Evolutionary conservation across 2,113 vertebrate genomes (phyloP).

Genomic region (Phaethornis superciliosus): DNA sequence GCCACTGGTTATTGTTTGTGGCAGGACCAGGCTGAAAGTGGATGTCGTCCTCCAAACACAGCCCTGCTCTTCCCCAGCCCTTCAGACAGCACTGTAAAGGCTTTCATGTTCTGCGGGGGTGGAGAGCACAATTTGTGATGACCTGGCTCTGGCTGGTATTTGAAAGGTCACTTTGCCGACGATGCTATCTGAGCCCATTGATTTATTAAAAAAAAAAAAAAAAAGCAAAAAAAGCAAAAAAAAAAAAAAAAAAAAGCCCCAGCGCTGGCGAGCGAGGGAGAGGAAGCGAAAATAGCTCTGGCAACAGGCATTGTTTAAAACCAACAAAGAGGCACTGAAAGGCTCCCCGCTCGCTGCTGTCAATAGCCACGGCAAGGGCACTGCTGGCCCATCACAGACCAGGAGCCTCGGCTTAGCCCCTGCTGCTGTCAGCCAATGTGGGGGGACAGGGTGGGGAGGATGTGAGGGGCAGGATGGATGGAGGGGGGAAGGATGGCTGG

Average conservation of each 20-base stretch:
- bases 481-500: too few species aligned
- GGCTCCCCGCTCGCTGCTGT: neutral
- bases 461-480: too few species aligned
- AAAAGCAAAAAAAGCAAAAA: neutral
- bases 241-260: neutral
- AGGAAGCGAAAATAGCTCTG: slow-evolving; percentile 58
- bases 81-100: slow-evolving; percentile 29
- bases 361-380: slow-evolving; percentile 48
- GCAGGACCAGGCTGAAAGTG: neutral
- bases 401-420: neutral
- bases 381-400: neutral
- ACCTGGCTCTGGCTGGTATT: slow-evolving; percentile 51
- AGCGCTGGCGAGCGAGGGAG: neutral
- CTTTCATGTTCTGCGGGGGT: slow-evolving; percentile 58
- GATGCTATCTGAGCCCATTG: slow-evolving; percentile 38
- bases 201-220: neutral
- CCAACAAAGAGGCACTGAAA: slow-evolving; percentile 70
- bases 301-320: slow-evolving; percentile 71
- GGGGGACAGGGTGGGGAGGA: neutral
- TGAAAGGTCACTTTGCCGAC: slow-evolving; percentile 57
- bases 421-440: neutral
- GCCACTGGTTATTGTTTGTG: neutral
- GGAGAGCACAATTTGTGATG: slow-evolving; percentile 52
- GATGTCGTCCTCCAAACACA: slow-evolving; percentile 6
- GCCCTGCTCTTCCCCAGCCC: neutral